A percentile compares a stretch with the other conserved stretches of the same genome.
These are phyloP conservation scores for Samia ricini DNA, from an alignment of 1,140 invertebrate genomes.

Conservation along the genomic window DNA sequence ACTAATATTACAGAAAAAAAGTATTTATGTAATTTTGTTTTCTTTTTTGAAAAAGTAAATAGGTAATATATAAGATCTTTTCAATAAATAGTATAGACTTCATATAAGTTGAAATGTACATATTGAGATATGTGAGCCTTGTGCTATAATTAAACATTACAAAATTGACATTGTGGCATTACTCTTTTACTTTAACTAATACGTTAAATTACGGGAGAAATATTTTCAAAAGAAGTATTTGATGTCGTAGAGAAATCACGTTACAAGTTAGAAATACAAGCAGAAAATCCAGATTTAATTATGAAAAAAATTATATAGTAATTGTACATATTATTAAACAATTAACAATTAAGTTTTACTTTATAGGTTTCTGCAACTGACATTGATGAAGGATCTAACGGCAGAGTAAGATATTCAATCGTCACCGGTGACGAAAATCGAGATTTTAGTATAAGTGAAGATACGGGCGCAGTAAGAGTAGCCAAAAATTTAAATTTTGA, in stretches of 20 bases:
- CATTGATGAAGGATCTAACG: constrained; percentile 92
- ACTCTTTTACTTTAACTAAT: constrained; percentile 87
- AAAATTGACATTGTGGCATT: constrained; percentile 88
- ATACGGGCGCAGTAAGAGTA: constrained; percentile 92
- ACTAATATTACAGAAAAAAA: too few species aligned
- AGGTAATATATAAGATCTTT: too few species aligned
- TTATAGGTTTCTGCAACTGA: constrained; percentile 93
- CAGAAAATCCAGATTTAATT: constrained; percentile 91
- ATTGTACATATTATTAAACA: constrained; percentile 89
- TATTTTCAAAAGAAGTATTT: constrained; percentile 87
- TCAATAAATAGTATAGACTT: too few species aligned
- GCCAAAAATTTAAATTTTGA: constrained; percentile 96
- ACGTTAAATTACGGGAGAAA: constrained; percentile 86
- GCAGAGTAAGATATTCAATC: constrained; percentile 92
- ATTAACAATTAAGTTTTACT: background rate
- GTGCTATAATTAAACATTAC: constrained; percentile 91
- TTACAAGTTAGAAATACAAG: constrained; percentile 90
- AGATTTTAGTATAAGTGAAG: constrained; percentile 93
- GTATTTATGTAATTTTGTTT: too few species aligned
- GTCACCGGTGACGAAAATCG: constrained; percentile 93
- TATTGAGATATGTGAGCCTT: too few species aligned
- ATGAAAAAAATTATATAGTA: constrained; percentile 86
- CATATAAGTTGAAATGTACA: too few species aligned
- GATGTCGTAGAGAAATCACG: constrained; percentile 92
- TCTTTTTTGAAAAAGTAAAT: too few species aligned